Percentiles rank a stretch among this genome's conserved stretches.
phyloP scores from a whole-genome alignment of 2,113 vertebrate genomes.

The Notothenia rossii region DNA sequence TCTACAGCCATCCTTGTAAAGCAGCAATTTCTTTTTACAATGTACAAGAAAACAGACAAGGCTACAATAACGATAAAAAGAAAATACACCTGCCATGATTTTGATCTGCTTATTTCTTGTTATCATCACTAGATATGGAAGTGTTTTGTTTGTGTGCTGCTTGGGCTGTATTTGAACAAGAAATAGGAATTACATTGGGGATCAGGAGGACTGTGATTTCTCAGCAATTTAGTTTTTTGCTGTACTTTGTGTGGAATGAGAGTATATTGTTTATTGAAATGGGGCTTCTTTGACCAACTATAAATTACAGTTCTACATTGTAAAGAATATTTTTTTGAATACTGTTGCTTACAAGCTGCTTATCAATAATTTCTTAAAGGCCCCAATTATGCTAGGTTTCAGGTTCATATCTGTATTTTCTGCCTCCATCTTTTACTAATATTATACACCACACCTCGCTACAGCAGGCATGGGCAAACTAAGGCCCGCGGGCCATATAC shows the following conservation, averaged over 20 bases:
- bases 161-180: conserved; percentile 6
- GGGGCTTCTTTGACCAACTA: too few species aligned
- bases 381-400: too few species aligned
- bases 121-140: not conserved
- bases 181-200: not conserved
- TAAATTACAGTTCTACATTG: not conserved
- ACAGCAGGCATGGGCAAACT: too few species aligned
- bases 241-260: not conserved
- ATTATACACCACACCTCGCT: too few species aligned
- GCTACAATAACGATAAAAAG: conserved; percentile 8
- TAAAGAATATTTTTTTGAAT: not conserved
- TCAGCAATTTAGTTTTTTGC: not conserved
- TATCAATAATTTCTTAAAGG: not conserved
- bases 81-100: conserved; percentile 17
- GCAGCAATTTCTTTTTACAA: conserved; percentile 17
- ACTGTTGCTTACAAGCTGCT: not conserved
- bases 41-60: conserved; percentile 20
- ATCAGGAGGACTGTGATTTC: not conserved
- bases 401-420: too few species aligned
- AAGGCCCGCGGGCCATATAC: too few species aligned
- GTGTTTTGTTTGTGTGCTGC: not conserved
- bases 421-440: too few species aligned
- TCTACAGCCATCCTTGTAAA: conserved; percentile 10
- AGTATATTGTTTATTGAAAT: too few species aligned
- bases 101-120: not conserved